Evolutionary conservation across 2,888 invertebrate species (phyloP).

Genomic region (Frankliniella intonsa): DNA sequence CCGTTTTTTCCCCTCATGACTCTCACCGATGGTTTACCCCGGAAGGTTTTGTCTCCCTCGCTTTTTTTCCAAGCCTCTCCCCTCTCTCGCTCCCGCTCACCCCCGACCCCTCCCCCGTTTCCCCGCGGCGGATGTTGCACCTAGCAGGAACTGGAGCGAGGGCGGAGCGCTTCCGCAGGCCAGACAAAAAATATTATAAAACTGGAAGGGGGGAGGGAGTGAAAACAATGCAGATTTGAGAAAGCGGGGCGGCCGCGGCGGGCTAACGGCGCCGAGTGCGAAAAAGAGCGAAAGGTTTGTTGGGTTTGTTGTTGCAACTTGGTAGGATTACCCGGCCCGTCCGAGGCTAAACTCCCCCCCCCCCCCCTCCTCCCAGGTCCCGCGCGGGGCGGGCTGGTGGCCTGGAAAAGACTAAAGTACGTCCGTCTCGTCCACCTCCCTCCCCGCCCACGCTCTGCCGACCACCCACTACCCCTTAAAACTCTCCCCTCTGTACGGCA

Average conservation of each 20-base stretch:
- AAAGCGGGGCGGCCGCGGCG: not conserved
- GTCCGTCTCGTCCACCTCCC: too few species aligned
- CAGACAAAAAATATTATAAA: not conserved
- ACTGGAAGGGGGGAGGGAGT: not conserved
- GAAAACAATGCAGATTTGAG: not conserved
- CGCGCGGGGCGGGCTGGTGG: too few species aligned
- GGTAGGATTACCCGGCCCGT: not conserved
- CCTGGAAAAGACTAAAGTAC: too few species aligned
- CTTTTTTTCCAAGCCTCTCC: not conserved
- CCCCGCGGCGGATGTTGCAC: slow-evolving; percentile 21
- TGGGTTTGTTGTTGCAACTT: not conserved
- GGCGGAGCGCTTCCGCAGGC: not conserved
- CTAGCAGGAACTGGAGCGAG: not conserved
- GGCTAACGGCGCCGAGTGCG: too few species aligned
- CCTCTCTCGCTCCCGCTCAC: not conserved
- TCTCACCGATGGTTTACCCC: not conserved
- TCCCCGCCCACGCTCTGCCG: too few species aligned
- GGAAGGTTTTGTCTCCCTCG: not conserved
- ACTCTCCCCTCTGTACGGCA: too few species aligned
- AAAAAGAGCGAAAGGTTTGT: not conserved
- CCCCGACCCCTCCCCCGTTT: not conserved
- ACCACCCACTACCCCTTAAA: too few species aligned
- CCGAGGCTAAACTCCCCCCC: too few species aligned
- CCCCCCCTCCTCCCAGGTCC: too few species aligned
- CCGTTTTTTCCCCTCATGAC: not conserved